Conservation (phyloP, 2,113 vertebrate genomes). For the Shinisaurus crocodilurus region DNA sequence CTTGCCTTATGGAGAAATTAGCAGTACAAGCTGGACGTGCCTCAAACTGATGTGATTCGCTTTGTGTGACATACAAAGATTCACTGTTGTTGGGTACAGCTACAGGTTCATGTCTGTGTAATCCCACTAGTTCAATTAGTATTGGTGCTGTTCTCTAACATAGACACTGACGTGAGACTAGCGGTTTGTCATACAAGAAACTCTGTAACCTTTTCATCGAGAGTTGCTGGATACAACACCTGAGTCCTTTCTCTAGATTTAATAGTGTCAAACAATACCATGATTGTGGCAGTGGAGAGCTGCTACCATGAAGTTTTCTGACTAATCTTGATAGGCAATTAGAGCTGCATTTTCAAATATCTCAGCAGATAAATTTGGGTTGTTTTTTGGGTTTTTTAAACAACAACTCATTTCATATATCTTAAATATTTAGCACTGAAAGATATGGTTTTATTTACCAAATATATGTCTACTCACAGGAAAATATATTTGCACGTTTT, state of each 20-base stretch:
- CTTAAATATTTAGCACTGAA: background rate
- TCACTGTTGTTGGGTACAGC: background rate
- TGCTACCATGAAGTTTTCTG: background rate
- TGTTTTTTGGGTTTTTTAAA: background rate
- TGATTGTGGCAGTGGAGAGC: background rate
- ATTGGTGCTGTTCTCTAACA: background rate
- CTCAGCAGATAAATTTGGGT: background rate
- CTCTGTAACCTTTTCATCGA: background rate
- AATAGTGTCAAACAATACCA: background rate
- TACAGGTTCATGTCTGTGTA: background rate
- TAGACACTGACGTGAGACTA: background rate
- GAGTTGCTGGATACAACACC: background rate
- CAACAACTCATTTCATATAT: background rate
- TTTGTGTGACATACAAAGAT: slow-evolving; percentile 3
- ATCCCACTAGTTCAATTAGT: slow-evolving; percentile 6
- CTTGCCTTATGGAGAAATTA: background rate
- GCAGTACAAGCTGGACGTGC: background rate
- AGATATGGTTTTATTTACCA: background rate
- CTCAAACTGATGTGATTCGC: background rate
- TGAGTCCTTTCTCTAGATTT: background rate
- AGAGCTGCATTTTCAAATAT: background rate
- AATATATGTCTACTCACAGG: background rate
- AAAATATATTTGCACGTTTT: background rate
- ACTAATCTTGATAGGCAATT: background rate
- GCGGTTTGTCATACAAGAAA: background rate